Evolutionary conservation across 2,888 invertebrate genomes (phyloP).

Genomic region (Pyrrhosoma nymphula): DNA sequence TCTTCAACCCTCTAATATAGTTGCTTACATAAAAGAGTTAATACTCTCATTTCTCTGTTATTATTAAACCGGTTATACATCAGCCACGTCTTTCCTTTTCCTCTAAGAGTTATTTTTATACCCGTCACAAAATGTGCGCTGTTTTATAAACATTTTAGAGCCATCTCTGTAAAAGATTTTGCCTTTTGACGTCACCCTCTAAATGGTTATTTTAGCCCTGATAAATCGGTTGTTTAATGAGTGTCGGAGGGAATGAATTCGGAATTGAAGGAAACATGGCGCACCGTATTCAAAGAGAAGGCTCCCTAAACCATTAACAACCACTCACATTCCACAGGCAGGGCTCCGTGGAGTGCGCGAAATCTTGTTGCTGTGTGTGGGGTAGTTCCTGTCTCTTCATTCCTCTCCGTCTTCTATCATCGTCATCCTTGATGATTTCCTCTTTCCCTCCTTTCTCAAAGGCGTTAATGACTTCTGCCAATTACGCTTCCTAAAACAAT

Average conservation of each 20-base stretch:
- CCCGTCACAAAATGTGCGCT: too few species aligned
- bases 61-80: too few species aligned
- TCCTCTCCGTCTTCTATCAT: neutral
- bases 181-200: too few species aligned
- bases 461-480: constrained; percentile 1
- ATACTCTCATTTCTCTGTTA: too few species aligned
- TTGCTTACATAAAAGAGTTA: too few species aligned
- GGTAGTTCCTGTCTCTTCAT: neutral
- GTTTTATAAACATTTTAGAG: too few species aligned
- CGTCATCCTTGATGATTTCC: neutral
- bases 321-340: neutral
- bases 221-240: neutral
- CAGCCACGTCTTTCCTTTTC: too few species aligned
- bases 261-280: neutral
- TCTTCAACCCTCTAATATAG: too few species aligned
- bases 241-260: neutral
- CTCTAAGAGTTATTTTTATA: too few species aligned
- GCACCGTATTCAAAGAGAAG: neutral
- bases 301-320: neutral
- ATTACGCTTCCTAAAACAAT: neutral
- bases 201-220: too few species aligned
- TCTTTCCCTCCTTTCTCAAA: neutral
- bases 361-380: neutral
- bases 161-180: too few species aligned
- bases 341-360: neutral